Percentiles rank a stretch among this genome's conserved stretches.
Conservation (phyloP, 1,140 invertebrate species). For the Euschistus heros region DNA sequence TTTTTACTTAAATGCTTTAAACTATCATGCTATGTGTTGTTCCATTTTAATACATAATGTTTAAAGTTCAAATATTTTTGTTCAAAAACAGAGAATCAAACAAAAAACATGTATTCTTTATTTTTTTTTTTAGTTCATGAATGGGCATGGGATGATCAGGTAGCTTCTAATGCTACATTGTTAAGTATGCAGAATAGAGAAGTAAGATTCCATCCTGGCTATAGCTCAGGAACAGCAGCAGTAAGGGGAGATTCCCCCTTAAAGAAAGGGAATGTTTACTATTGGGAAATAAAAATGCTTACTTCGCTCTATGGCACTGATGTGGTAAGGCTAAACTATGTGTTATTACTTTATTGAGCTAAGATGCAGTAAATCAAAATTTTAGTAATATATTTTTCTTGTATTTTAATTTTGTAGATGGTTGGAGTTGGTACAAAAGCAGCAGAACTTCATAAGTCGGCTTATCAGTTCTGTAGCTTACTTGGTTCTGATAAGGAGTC, state of each 20-base stretch:
- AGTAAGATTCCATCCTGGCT: conserved; percentile 57
- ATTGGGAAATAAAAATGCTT: conserved; percentile 75
- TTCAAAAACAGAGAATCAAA: too few relatives aligned
- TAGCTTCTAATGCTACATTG: conserved; percentile 34
- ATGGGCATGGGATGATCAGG: conserved; percentile 46
- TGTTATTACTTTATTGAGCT: background rate
- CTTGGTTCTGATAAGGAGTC: conserved; percentile 60
- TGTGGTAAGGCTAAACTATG: conserved; percentile 49
- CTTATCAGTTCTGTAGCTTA: conserved; percentile 54
- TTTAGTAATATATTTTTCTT: background rate
- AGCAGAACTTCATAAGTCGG: conserved; percentile 43
- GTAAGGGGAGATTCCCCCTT: conserved; percentile 52
- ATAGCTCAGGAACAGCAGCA: conserved; percentile 63
- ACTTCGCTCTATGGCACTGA: conserved; percentile 70
- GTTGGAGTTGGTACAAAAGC: conserved; percentile 64
- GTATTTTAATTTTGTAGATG: conserved; percentile 49
- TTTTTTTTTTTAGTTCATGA: conserved; percentile 38
- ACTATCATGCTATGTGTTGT: too few relatives aligned
- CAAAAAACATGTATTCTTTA: background rate
- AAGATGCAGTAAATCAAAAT: background rate
- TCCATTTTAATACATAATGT: too few relatives aligned
- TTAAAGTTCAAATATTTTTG: too few relatives aligned
- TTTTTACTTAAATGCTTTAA: too few relatives aligned
- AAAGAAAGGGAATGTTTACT: conserved; percentile 54
- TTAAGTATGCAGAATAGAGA: conserved; percentile 44